Evolutionary conservation across 2,888 invertebrate genomes (phyloP).

Genomic region (Ennomos quercinarius): DNA sequence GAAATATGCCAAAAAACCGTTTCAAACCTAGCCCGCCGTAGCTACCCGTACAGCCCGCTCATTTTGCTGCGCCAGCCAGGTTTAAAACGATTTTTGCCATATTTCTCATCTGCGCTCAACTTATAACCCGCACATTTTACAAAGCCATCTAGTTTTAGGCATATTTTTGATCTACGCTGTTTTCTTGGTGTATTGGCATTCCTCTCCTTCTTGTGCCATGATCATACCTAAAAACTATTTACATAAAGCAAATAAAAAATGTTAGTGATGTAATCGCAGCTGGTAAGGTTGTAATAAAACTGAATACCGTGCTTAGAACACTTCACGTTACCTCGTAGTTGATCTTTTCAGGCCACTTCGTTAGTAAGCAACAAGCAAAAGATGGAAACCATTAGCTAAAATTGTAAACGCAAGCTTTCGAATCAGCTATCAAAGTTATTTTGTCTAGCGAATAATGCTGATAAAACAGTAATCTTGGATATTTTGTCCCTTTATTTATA

Average conservation of each 20-base stretch:
- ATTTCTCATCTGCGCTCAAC: no score
- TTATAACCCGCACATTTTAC: no score
- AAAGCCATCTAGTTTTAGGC: no score
- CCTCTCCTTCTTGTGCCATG: no score
- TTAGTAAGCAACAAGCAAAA: slow-evolving; percentile 80
- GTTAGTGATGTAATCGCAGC: not conserved
- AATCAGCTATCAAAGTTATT: slow-evolving; percentile 9
- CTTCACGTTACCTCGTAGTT: slow-evolving; percentile 72
- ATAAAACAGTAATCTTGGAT: not conserved
- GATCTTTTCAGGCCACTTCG: slow-evolving; percentile 82
- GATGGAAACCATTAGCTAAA: slow-evolving; percentile 62
- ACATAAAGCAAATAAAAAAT: not conserved
- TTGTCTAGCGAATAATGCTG: not conserved
- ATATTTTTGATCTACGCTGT: no score
- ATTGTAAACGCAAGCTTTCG: slow-evolving; percentile 48
- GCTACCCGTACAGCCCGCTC: no score
- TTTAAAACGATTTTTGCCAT: no score
- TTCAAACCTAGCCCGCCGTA: no score
- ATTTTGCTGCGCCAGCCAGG: no score
- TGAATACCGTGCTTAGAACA: slow-evolving; percentile 48
- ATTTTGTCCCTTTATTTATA: not conserved
- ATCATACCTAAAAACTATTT: not conserved
- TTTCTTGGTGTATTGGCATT: no score
- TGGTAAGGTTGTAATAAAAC: slow-evolving; percentile 2
- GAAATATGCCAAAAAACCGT: no score